These are phyloP conservation scores for Entosphenus tridentatus DNA, from an alignment of 2,113 vertebrate genomes.

Conservation along the genomic window DNA sequence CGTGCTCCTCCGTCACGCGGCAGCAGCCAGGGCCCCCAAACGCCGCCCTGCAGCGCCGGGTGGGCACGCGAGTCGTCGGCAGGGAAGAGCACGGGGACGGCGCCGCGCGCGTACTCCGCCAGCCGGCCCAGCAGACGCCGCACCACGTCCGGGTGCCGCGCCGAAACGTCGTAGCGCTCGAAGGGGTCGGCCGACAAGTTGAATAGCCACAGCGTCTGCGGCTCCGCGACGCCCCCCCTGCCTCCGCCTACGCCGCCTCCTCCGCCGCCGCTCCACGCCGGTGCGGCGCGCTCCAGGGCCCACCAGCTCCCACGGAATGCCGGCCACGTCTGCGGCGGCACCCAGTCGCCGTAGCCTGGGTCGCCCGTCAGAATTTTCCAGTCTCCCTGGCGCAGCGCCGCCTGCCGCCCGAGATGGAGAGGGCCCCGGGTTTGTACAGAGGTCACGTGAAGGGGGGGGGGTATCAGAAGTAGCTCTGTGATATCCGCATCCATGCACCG, in stretches of 20 bases:
- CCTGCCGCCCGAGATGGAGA: conserved; percentile 51
- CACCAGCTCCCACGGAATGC: conserved; percentile 60
- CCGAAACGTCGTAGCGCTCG: conserved; percentile 51
- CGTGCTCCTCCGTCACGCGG: too few species aligned
- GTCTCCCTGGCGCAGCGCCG: conserved; percentile 60
- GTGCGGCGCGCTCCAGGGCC: conserved; percentile 43
- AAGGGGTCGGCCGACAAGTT: conserved; percentile 74
- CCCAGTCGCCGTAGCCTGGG: conserved; percentile 84
- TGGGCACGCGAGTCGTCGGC: too few species aligned
- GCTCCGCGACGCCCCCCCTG: conserved; percentile 10
- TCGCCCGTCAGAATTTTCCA: conserved; percentile 91
- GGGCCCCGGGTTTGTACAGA: too few species aligned
- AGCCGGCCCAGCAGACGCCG: conserved; percentile 13
- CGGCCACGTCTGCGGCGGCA: conserved; percentile 23
- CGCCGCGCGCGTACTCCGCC: too few species aligned
- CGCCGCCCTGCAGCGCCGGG: too few species aligned
- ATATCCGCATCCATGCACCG: too few species aligned
- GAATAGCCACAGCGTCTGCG: conserved; percentile 70
- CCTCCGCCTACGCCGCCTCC: not conserved
- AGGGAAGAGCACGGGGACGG: too few species aligned
- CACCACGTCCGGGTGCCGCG: conserved; percentile 52
- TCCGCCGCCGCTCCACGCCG: not conserved
- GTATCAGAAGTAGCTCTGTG: too few species aligned
- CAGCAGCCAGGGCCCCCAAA: too few species aligned
- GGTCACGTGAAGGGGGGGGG: too few species aligned